These are phyloP conservation scores for Pachypeltis micranthus DNA, from an alignment of 1,140 invertebrate species.

Conservation along the genomic window DNA sequence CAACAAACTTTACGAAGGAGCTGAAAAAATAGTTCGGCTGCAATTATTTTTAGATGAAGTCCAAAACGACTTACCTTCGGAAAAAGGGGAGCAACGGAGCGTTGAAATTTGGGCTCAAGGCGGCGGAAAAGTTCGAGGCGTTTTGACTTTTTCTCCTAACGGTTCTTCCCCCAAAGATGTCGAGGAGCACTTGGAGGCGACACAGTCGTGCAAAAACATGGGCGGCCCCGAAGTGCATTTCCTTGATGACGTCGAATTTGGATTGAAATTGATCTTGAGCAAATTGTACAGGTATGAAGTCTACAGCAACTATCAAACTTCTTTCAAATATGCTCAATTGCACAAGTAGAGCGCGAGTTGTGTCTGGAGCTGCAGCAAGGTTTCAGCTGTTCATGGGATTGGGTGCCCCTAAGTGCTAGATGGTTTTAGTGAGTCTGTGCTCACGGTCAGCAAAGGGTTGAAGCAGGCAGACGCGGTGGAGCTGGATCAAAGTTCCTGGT, in stretches of 20 bases:
- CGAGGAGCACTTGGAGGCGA: background rate
- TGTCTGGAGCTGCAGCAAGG: too few species aligned
- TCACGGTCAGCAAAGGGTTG: too few species aligned
- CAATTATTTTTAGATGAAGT: background rate
- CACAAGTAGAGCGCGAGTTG: too few species aligned
- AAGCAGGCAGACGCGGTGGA: too few species aligned
- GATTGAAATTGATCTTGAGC: background rate
- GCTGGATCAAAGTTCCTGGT: too few species aligned
- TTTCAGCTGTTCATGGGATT: too few species aligned
- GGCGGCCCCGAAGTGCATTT: background rate
- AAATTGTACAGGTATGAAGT: background rate
- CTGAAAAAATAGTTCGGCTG: background rate
- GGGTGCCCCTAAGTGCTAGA: too few species aligned
- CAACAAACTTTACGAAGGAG: background rate
- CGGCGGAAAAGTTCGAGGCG: background rate
- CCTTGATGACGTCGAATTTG: background rate
- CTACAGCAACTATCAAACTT: too few species aligned
- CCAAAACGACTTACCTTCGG: background rate
- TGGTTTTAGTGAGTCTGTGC: too few species aligned
- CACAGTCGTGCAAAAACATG: background rate
- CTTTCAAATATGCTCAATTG: too few species aligned
- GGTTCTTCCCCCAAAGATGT: background rate
- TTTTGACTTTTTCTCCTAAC: background rate
- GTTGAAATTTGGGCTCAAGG: background rate
- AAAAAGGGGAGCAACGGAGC: too few species aligned